Evolutionary conservation across 2,113 vertebrate genomes (phyloP).

Genomic region (Neofelis nebulosa): DNA sequence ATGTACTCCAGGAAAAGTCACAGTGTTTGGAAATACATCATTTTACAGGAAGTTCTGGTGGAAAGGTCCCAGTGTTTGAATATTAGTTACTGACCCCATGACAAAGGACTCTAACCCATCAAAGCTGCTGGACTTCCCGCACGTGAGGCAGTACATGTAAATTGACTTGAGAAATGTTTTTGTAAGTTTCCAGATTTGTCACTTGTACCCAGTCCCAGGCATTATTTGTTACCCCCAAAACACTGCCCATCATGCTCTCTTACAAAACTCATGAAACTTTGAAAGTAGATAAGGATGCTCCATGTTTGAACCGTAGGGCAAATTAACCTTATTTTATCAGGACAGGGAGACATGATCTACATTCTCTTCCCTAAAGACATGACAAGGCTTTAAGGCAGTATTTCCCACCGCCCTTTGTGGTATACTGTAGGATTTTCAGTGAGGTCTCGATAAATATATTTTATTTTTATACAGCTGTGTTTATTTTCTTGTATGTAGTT

Average conservation of each 20-base stretch:
- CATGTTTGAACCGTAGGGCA: neutral
- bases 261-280: neutral
- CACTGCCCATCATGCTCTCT: neutral
- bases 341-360: neutral
- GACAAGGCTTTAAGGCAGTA: neutral
- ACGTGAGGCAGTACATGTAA: neutral
- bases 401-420: neutral
- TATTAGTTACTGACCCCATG: neutral
- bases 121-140: neutral
- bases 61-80: neutral
- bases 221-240: neutral
- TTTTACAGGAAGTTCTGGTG: slow-evolving; percentile 8
- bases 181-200: neutral
- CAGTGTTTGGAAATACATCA: neutral
- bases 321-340: slow-evolving; percentile 3
- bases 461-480: slow-evolving; percentile 18
- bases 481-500: slow-evolving; percentile 39
- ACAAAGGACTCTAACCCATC: neutral
- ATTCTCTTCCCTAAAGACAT: slow-evolving; percentile 5
- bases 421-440: slow-evolving; percentile 27
- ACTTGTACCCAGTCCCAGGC: neutral
- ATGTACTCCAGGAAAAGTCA: neutral
- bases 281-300: neutral
- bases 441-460: neutral
- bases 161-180: neutral